Percentiles rank a stretch among this genome's conserved stretches.
These are phyloP conservation scores for Sthenelais limicola DNA, from an alignment of 2,888 invertebrate genomes.

Conservation along the genomic window DNA sequence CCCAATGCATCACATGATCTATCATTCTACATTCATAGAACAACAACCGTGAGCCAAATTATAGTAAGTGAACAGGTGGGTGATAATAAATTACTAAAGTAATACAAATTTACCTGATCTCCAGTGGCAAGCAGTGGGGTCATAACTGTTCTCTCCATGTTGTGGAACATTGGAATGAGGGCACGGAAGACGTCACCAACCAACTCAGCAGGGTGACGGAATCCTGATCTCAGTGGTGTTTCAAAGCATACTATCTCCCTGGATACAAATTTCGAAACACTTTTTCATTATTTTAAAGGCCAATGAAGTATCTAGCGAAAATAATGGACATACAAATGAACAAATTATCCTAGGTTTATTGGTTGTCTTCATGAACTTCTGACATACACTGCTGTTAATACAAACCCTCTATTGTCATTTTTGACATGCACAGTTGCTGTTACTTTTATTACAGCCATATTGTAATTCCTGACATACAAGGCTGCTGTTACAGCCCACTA, in stretches of 20 bases:
- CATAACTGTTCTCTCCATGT: constrained; percentile 64
- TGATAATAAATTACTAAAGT: no score
- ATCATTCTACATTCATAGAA: no score
- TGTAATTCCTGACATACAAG: no score
- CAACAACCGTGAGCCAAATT: no score
- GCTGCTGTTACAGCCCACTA: no score
- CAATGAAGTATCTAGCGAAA: background rate
- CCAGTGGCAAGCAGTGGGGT: constrained; percentile 66
- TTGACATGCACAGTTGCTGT: no score
- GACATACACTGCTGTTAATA: no score
- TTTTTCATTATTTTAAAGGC: background rate
- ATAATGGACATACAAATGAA: background rate
- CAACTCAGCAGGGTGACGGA: constrained; percentile 53
- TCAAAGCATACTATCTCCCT: constrained; percentile 53
- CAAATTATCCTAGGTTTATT: background rate
- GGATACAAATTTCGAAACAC: background rate
- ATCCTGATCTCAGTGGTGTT: background rate
- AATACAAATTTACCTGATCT: constrained; percentile 61
- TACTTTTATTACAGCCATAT: no score
- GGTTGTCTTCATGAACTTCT: no score
- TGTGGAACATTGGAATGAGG: constrained; percentile 64
- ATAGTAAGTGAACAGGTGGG: no score
- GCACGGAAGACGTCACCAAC: constrained; percentile 64
- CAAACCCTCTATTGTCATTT: no score
- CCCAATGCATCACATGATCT: no score